A percentile compares a stretch with the other conserved stretches of the same genome.
Evolutionary conservation across 2,888 invertebrate genomes (phyloP).

Genomic region (Arctia plantaginis): DNA sequence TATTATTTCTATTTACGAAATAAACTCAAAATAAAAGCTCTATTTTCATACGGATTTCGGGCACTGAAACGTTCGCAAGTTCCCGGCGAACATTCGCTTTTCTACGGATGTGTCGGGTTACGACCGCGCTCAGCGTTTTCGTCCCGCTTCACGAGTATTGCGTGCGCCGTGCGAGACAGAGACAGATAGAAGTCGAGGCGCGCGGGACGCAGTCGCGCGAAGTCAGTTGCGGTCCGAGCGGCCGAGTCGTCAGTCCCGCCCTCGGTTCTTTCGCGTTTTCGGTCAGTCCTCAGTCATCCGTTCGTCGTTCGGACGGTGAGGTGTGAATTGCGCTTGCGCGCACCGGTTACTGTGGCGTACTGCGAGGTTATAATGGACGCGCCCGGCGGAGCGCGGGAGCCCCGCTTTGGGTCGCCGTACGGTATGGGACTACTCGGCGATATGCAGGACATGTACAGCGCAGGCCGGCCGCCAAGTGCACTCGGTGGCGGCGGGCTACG

Average conservation of each 20-base stretch:
- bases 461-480: conserved; percentile 88
- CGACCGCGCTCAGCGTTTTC: conserved; percentile 64
- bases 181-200: conserved; percentile 80
- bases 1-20: conserved; percentile 87
- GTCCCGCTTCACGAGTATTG: conserved; percentile 67
- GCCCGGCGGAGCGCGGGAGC: conserved; percentile 95
- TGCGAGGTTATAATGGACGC: conserved; percentile 92
- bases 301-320: conserved; percentile 84
- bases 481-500: conserved; percentile 75
- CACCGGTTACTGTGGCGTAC: conserved; percentile 87
- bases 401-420: conserved; percentile 95
- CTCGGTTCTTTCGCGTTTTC: conserved; percentile 84
- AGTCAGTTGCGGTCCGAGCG: conserved; percentile 87
- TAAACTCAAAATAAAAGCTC: conserved; percentile 86
- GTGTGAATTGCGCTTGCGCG: conserved; percentile 83
- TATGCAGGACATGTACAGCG: conserved; percentile 92
- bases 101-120: conserved; percentile 86
- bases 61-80: conserved; percentile 81
- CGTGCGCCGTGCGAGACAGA: conserved; percentile 61
- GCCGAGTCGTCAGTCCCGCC: conserved; percentile 86
- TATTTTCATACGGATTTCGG: conserved; percentile 85
- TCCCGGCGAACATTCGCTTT: conserved; percentile 76
- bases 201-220: conserved; percentile 79
- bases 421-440: conserved; percentile 94
- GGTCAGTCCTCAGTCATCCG: conserved; percentile 79